These are phyloP conservation scores for Sinella curviseta DNA, from an alignment of 1,140 invertebrate species.

Conservation along the genomic window DNA sequence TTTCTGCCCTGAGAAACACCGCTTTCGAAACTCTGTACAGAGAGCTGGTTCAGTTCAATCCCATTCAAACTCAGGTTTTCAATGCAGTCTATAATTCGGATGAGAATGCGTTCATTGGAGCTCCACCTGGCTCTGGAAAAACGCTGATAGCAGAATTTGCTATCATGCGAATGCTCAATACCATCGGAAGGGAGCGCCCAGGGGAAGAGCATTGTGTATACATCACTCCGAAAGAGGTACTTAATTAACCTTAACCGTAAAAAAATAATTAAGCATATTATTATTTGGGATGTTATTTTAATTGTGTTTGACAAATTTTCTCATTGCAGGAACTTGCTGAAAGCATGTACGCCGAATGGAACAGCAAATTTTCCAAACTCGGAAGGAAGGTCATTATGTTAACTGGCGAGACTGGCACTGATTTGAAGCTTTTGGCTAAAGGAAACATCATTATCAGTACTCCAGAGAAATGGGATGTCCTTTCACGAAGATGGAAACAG, in stretches of 20 bases:
- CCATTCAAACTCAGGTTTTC: conserved; percentile 99
- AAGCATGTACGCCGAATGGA: conserved; percentile 87
- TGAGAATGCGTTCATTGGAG: conserved; percentile 97
- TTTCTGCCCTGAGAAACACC: conserved; percentile 78
- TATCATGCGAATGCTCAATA: conserved; percentile 81
- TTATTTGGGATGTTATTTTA: no score
- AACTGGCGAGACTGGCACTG: conserved; percentile 97
- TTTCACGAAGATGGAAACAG: conserved; percentile 98
- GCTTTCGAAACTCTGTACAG: conserved; percentile 83
- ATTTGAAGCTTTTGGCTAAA: conserved; percentile 84
- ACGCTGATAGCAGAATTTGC: conserved; percentile 97
- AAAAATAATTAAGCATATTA: conserved; percentile 1
- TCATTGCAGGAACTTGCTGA: conserved; percentile 73
- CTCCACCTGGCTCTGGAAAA: conserved; percentile 94
- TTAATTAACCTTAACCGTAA: neutral
- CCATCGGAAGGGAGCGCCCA: conserved; percentile 62
- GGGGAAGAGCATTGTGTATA: conserved; percentile 76
- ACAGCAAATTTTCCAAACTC: conserved; percentile 80
- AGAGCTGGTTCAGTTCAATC: conserved; percentile 93
- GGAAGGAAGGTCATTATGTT: conserved; percentile 87
- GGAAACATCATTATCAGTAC: conserved; percentile 95
- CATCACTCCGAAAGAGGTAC: conserved; percentile 79
- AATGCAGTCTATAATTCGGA: conserved; percentile 98
- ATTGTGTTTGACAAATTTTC: neutral
- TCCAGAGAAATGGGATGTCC: conserved; percentile 97